phyloP scores from a whole-genome alignment of 1,140 invertebrate species.

The Panagrolaimus sp. region DNA sequence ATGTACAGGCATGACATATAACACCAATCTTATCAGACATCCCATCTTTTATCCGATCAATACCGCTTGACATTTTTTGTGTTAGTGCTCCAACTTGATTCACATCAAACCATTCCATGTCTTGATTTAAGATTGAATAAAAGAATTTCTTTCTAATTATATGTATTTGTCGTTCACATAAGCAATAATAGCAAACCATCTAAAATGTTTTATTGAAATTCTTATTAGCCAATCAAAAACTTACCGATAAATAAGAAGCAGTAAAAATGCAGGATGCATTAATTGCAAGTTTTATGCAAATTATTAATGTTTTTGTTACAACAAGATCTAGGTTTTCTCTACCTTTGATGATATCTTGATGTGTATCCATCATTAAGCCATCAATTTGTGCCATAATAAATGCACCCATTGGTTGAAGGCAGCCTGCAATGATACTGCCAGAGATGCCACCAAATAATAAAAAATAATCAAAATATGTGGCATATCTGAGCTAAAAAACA shows the following conservation, averaged over 20 bases:
- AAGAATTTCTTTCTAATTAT: conserved; percentile 14
- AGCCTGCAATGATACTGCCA: not conserved
- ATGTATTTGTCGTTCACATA: conserved; percentile 21
- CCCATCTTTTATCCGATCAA: conserved; percentile 27
- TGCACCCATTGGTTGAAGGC: not conserved
- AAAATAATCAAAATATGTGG: not conserved
- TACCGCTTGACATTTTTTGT: conserved; percentile 25
- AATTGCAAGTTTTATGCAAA: not conserved
- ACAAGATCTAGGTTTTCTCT: not conserved
- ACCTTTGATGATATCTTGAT: not conserved
- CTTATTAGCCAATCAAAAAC: no score
- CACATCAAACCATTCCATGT: conserved; percentile 18
- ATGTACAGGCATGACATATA: conserved; percentile 21
- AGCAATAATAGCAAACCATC: conserved; percentile 13
- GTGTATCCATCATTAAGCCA: not conserved
- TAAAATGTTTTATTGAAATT: no score
- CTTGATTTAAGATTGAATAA: conserved; percentile 17
- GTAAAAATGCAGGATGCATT: not conserved
- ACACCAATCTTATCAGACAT: conserved; percentile 57
- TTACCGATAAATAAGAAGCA: not conserved
- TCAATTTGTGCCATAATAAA: conserved; percentile 5
- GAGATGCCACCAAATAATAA: not conserved
- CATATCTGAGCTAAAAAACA: not conserved
- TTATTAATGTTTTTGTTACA: no score
- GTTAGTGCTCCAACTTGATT: conserved; percentile 22